A percentile compares a stretch with the other conserved stretches of the same genome.
phyloP scores from a whole-genome alignment of 2,888 invertebrate species.

The Frankliniella intonsa region DNA sequence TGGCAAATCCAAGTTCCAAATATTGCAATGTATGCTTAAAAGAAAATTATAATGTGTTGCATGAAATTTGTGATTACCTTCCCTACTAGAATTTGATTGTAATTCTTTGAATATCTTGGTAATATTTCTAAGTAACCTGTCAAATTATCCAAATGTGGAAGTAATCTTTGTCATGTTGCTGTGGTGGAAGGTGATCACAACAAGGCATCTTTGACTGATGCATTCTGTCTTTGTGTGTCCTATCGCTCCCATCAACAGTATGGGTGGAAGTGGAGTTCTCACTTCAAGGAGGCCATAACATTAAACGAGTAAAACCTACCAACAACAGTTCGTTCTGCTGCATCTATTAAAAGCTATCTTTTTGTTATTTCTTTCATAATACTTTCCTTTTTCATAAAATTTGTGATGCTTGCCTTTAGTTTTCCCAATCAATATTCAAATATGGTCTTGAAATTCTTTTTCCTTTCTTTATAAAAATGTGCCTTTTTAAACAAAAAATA shows the following conservation, averaged over 20 bases:
- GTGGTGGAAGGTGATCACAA: not conserved
- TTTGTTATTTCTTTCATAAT: slow-evolving; percentile 38
- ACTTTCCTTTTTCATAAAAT: slow-evolving; percentile 32
- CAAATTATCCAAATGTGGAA: not conserved
- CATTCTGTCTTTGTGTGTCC: slow-evolving; percentile 31
- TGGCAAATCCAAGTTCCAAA: not conserved
- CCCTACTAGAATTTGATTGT: not conserved
- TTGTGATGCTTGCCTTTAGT: slow-evolving; percentile 33
- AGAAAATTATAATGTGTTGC: not conserved
- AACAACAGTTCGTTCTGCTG: slow-evolving; percentile 26
- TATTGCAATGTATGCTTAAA: not conserved
- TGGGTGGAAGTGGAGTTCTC: slow-evolving; percentile 94
- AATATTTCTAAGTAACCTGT: not conserved
- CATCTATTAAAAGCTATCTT: slow-evolving; percentile 35
- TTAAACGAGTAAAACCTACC: slow-evolving; percentile 66
- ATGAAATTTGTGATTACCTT: not conserved
- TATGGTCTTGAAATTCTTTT: slow-evolving; percentile 30
- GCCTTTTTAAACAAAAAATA: slow-evolving; percentile 36
- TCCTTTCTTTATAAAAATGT: slow-evolving; percentile 29
- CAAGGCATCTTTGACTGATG: slow-evolving; percentile 15
- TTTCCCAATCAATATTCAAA: slow-evolving; percentile 27
- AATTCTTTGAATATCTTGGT: not conserved
- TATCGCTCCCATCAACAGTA: slow-evolving; percentile 52
- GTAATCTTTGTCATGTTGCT: not conserved
- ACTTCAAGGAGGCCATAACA: slow-evolving; percentile 95